Evolutionary conservation across 2,113 vertebrate species (phyloP), one percentile per base, ranked within the genome.

Genomic region (Dasypus novemcinctus): DNA sequence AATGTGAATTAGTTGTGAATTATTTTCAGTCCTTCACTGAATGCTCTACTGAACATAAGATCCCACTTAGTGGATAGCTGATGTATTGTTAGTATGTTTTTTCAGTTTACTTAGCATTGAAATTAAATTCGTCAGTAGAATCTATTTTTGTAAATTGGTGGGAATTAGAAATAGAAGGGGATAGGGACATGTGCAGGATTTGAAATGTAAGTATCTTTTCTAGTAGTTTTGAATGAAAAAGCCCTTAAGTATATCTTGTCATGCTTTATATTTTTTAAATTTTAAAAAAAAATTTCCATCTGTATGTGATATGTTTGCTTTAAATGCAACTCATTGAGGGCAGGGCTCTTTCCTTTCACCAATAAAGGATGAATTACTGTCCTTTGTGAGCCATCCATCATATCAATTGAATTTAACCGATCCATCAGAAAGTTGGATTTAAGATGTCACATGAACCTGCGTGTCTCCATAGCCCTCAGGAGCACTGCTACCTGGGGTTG

Each of bases 1-100:
- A 31, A 38, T 27, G 82, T 0, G 0, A 93, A n/a, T 1, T 81
- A 17, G 61, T 87, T n/a, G 9, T 63, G 74, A 90, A 36, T 71
- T 86, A 29, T 81, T 41, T 93, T 66, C 95, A 95, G 46, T 21
- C 17, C 74, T 17, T 38, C 91, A 78, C 83, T 74, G 0, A 93
- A 96, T 72, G 61, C 38, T 49, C 41, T 59, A 27, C 4, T 29
- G 75, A 66, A 25, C 13, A 12, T 9, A 5, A 29, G 49, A 43
- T 81, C 61, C 57, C 41, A 63, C n/a, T 38, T 38, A 2, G 4
- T 7, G 23, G 57, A 36, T 20, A 41, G 49, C 46, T 64, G 38
- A 52, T 38, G 66, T 38, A 83, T 11, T 9, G 46, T 17, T 92
- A 4, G 8, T 49, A 7, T 33, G 68, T 46, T 92, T 78, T 23